A percentile compares a stretch with the other conserved stretches of the same genome.
phyloP scores from a whole-genome alignment of 2,113 vertebrate genomes.

The Crotophaga sulcirostris region DNA sequence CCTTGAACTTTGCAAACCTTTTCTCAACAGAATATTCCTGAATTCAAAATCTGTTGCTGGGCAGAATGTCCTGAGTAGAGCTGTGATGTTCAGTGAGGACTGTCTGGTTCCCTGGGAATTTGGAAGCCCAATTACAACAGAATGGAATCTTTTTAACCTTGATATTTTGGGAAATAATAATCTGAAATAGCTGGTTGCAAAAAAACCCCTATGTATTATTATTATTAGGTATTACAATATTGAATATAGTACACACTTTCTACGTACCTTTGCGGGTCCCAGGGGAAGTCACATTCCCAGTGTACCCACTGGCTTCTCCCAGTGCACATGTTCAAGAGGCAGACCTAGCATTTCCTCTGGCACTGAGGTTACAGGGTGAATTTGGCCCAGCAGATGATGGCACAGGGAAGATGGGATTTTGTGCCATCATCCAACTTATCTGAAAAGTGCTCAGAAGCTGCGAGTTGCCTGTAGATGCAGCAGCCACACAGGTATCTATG shows the following conservation, averaged over 20 bases:
- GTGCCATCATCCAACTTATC: not conserved
- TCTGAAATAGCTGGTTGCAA: not conserved
- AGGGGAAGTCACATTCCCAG: not conserved
- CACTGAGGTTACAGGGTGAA: not conserved
- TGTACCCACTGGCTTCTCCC: not conserved
- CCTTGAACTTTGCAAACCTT: not conserved
- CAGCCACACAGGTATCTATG: not conserved
- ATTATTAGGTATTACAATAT: not conserved
- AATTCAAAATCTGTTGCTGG: not conserved
- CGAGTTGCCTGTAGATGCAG: not conserved
- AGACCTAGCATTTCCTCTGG: not conserved
- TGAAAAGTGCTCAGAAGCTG: not conserved
- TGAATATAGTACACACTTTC: not conserved
- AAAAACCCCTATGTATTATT: not conserved
- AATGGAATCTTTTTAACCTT: not conserved
- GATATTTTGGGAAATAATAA: not conserved
- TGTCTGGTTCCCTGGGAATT: not conserved
- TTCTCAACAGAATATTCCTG: not conserved
- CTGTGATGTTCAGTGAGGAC: not conserved
- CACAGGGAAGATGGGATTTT: not conserved
- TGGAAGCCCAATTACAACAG: not conserved
- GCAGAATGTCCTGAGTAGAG: not conserved
- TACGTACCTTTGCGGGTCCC: not conserved
- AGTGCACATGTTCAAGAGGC: not conserved
- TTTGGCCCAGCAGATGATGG: not conserved